These are phyloP conservation scores for Rhamphomyia laevipes DNA, from an alignment of 2,888 invertebrate species.

Conservation along the genomic window DNA sequence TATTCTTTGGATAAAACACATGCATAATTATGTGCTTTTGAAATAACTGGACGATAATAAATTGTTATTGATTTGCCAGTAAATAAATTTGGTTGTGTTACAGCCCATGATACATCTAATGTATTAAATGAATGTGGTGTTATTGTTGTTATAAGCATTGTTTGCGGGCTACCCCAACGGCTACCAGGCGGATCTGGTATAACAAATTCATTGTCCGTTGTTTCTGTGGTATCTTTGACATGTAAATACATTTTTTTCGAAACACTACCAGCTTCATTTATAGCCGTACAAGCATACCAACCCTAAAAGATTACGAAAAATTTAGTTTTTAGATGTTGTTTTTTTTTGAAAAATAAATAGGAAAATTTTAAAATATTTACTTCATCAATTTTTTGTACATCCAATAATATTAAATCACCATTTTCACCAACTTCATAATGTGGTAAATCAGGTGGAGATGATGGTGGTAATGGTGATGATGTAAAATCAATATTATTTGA, in stretches of 20 bases:
- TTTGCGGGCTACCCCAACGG: slow-evolving; percentile 20
- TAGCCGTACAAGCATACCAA: slow-evolving; percentile 23
- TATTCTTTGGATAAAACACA: slow-evolving; percentile 20
- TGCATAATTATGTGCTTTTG: slow-evolving; percentile 7
- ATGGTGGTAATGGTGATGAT: slow-evolving; percentile 12
- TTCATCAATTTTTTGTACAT: slow-evolving; percentile 19
- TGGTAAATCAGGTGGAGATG: slow-evolving; percentile 13
- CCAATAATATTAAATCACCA: slow-evolving; percentile 20
- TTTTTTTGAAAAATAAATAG: not conserved
- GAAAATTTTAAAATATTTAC: slow-evolving; percentile 8
- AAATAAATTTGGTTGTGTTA: slow-evolving; percentile 16
- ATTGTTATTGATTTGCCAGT: slow-evolving; percentile 18
- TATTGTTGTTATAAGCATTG: slow-evolving; percentile 21
- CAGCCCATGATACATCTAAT: slow-evolving; percentile 21
- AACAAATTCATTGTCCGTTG: slow-evolving; percentile 14
- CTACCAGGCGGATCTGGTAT: slow-evolving; percentile 19
- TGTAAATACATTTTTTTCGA: slow-evolving; percentile 21
- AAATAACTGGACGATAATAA: slow-evolving; percentile 20
- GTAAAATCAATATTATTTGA: slow-evolving; percentile 14
- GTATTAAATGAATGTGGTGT: slow-evolving; percentile 19
- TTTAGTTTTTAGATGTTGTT: not conserved
- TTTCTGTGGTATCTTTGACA: slow-evolving; percentile 15
- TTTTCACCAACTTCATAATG: slow-evolving; percentile 19
- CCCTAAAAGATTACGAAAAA: slow-evolving; percentile 14
- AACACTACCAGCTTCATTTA: slow-evolving; percentile 23